Evolutionary conservation across 2,113 vertebrate genomes (phyloP), one percentile per base, ranked within the genome.

Genomic region (Blennius ocellaris): DNA sequence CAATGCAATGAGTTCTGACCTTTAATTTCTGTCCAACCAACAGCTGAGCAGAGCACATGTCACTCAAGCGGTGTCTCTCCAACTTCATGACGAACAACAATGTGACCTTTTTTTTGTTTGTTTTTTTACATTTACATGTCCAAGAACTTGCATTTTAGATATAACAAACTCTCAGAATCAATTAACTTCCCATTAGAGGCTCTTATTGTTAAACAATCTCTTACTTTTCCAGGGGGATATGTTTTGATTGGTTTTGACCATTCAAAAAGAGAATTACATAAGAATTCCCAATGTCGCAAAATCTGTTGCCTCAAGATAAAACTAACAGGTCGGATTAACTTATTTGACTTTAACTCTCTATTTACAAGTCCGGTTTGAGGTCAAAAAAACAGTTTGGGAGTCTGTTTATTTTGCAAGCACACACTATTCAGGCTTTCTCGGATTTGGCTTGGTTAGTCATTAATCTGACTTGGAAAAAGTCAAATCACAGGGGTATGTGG

Each of bases 291-390:
- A 43, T 10, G 12, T 47, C 3, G 14, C 11, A 47, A 47, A 5
- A 47, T 47, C 44, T 14, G 8, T 47, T 10, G 3, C 6, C 11
- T 14, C 11, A 11, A n/a, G 5, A n/a, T 14, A n/a, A 15, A 15
- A 15, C 40, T 45, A 5, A 59, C 55, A 52, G 15, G 53, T 63
- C 50, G 78, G 37, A n/a, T 52, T 36, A 63, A 30, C 21, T 30
- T 30, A 21, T 12, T 58, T 17, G 76, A 85, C 73, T 71, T 54
- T 60, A 73, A 68, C 17, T 16, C 12, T 81, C 49, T 81, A 78
- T 86, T 88, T 74, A 66, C 79, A 83, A 38, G 54, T 65, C 17
- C 56, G 79, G 65, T 45, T 79, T 61, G 47, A 6, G 73, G 87
- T 85, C 85, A 88, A 50, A 48, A 51, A 72, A 78, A 75, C 71